Evolutionary conservation across 2,113 vertebrate genomes (phyloP).

Genomic region (Labrus mixtus): DNA sequence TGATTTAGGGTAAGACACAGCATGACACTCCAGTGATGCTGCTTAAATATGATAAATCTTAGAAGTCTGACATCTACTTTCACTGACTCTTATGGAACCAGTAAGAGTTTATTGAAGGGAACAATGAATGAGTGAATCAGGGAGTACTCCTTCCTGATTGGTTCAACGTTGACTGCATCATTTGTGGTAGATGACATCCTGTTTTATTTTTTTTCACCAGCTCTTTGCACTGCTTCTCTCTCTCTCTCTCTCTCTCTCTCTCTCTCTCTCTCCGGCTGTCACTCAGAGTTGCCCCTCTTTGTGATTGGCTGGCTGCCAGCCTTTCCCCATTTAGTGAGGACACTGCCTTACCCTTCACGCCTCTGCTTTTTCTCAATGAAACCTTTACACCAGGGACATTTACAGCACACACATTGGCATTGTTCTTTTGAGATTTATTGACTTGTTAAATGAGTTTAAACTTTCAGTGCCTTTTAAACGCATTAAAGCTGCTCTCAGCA

Average conservation of each 20-base stretch:
- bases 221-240: too few species aligned
- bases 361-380: slow-evolving; percentile 77
- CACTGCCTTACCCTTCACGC: slow-evolving; percentile 44
- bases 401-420: slow-evolving; percentile 32
- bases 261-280: slow-evolving; percentile 22
- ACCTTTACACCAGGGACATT: slow-evolving; percentile 50
- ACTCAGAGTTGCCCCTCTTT: slow-evolving; percentile 43
- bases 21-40: background rate
- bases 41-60: too few species aligned
- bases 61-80: too few species aligned
- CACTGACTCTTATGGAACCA: background rate
- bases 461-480: slow-evolving; percentile 42
- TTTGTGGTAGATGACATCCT: slow-evolving; percentile 14
- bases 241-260: background rate
- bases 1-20: slow-evolving; percentile 15
- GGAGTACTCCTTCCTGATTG: slow-evolving; percentile 19
- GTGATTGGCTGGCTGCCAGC: slow-evolving; percentile 69
- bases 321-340: slow-evolving; percentile 49
- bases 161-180: slow-evolving; percentile 27
- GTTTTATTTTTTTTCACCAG: slow-evolving; percentile 9
- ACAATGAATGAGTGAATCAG: slow-evolving; percentile 13
- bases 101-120: slow-evolving; percentile 19
- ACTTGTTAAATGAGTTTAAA: slow-evolving; percentile 61
- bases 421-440: slow-evolving; percentile 37
- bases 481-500: slow-evolving; percentile 44